phyloP scores from a whole-genome alignment of 2,113 vertebrate species.

The Pangasianodon hypophthalmus region DNA sequence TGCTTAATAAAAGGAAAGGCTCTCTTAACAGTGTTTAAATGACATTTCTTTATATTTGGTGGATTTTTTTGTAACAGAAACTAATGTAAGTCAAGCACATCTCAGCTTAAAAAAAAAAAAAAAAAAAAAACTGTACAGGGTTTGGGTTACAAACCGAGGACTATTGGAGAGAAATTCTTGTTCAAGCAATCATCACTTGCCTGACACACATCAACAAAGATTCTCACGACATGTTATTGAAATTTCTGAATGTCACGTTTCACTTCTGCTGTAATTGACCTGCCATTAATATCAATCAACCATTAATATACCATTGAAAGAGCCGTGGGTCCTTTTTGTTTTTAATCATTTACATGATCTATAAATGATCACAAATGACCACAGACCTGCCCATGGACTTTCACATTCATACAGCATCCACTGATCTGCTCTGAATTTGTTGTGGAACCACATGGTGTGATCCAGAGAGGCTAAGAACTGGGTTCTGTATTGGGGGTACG shows the following conservation, averaged over 20 bases:
- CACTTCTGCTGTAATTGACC: neutral
- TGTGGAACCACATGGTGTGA: conserved; percentile 97
- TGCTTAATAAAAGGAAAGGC: neutral
- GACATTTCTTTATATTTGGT: neutral
- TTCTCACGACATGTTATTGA: neutral
- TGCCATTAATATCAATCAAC: neutral
- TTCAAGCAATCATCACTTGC: too few relatives aligned
- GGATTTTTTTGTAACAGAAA: neutral
- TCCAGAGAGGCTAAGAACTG: conserved; percentile 85
- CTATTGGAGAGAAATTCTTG: neutral
- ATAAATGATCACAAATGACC: neutral
- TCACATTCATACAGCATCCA: conserved; percentile 97
- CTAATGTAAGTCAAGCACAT: too few relatives aligned
- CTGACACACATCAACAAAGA: neutral
- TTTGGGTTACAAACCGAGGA: too few relatives aligned
- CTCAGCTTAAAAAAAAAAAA: too few relatives aligned
- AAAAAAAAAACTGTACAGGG: too few relatives aligned
- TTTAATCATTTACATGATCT: neutral
- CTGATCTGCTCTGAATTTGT: conserved; percentile 86
- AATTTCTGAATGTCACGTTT: neutral
- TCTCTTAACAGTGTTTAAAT: neutral
- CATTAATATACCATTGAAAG: neutral
- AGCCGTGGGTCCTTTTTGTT: neutral
- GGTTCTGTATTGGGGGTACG: conserved; percentile 67
- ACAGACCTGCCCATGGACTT: conserved; percentile 90